A percentile compares a stretch with the other conserved stretches of the same genome.
phyloP scores from a whole-genome alignment of 2,888 invertebrate genomes.

The Lycaena phlaeas region DNA sequence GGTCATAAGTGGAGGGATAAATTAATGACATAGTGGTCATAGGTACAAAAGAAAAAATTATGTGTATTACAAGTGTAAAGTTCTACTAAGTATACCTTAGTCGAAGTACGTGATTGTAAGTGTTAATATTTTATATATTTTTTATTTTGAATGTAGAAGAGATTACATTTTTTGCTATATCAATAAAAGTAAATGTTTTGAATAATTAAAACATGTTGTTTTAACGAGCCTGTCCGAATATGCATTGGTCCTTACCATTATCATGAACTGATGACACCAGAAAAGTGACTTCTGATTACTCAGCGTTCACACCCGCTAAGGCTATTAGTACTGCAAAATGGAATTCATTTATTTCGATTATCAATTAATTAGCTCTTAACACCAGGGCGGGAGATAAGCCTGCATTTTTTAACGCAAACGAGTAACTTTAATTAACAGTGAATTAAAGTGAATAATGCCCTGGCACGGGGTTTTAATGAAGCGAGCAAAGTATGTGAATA shows the following conservation, averaged over 20 bases:
- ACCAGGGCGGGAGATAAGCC: constrained; percentile 49
- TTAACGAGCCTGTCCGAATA: neutral
- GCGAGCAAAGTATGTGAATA: constrained; percentile 28
- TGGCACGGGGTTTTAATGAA: constrained; percentile 42
- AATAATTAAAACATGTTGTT: neutral
- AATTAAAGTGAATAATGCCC: constrained; percentile 55
- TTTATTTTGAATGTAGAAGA: too few relatives aligned
- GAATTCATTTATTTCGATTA: constrained; percentile 49
- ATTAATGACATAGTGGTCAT: too few relatives aligned
- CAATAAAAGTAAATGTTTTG: too few relatives aligned
- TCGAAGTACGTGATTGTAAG: too few relatives aligned
- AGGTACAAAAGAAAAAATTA: too few relatives aligned
- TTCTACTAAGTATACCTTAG: too few relatives aligned
- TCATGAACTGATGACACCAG: constrained; percentile 50
- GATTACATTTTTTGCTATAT: too few relatives aligned
- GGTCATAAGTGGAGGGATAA: too few relatives aligned
- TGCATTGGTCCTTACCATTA: constrained; percentile 27
- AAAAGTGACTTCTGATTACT: constrained; percentile 58
- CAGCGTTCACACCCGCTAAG: constrained; percentile 40
- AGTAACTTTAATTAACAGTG: constrained; percentile 45
- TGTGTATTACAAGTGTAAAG: too few relatives aligned
- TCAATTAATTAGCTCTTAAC: constrained; percentile 65
- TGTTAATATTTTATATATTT: too few relatives aligned
- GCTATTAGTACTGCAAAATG: constrained; percentile 44
- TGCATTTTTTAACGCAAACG: constrained; percentile 34